Evolutionary conservation across 2,888 invertebrate genomes (phyloP).

Genomic region (Leucoptera coffeella): DNA sequence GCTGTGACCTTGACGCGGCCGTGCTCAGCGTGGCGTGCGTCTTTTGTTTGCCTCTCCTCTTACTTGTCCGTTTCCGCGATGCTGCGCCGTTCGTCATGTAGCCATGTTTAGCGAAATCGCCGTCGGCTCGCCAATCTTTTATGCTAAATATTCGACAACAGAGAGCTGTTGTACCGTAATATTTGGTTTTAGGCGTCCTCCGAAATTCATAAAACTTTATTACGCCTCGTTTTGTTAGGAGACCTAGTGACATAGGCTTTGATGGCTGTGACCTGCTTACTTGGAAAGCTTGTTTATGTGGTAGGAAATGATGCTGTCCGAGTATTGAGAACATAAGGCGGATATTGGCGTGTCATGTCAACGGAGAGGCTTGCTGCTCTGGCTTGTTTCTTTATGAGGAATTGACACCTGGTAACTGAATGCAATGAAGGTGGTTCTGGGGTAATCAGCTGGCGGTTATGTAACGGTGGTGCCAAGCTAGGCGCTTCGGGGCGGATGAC

Average conservation of each 20-base stretch:
- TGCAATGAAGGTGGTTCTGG: no score
- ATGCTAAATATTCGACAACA: no score
- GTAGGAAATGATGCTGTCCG: conserved; percentile 1
- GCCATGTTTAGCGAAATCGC: background rate
- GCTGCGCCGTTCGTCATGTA: conserved; percentile 4
- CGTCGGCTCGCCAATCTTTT: no score
- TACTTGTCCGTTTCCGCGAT: conserved; percentile 11
- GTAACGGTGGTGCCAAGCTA: conserved; percentile 27
- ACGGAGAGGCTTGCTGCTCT: no score
- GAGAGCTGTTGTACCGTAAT: no score
- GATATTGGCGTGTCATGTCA: conserved; percentile 11
- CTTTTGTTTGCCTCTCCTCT: conserved; percentile 14
- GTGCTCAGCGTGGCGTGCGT: conserved; percentile 9
- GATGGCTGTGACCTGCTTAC: background rate
- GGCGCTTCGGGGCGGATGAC: conserved; percentile 11
- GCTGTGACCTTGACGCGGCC: conserved; percentile 7
- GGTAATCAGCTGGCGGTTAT: conserved; percentile 50
- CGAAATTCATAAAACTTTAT: conserved; percentile 3
- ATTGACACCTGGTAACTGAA: no score
- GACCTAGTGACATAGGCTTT: no score
- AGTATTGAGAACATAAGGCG: conserved; percentile 6
- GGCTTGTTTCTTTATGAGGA: no score
- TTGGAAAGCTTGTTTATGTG: background rate
- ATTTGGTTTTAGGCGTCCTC: no score
- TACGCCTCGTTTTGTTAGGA: no score